phyloP scores from a whole-genome alignment of 92 coral and sea anemone genomes.

The Epizoanthus illoricatus region DNA sequence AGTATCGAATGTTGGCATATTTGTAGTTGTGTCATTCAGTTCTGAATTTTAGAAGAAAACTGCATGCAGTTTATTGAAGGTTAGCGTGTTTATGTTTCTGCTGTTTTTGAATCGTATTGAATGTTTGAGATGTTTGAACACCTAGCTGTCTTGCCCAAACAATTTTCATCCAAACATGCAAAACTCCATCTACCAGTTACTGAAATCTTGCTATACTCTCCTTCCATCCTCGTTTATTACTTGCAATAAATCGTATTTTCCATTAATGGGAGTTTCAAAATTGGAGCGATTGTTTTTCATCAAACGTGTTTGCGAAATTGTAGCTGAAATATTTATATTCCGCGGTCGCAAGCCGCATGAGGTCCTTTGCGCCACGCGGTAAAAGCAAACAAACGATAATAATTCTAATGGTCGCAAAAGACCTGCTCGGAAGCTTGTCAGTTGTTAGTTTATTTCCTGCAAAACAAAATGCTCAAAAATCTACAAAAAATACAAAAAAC shows the following conservation, averaged over 20 bases:
- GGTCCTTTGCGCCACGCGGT: neutral
- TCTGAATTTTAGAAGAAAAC: no score
- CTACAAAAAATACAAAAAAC: neutral
- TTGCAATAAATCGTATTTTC: neutral
- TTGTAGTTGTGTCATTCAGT: no score
- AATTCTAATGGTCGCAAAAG: neutral
- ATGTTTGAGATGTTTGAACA: neutral
- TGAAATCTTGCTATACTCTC: neutral
- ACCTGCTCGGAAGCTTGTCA: neutral
- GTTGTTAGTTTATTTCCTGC: neutral
- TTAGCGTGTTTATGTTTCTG: neutral
- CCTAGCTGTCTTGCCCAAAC: neutral
- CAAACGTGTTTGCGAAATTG: neutral
- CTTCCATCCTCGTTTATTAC: neutral
- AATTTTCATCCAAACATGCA: no score
- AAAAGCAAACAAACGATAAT: neutral
- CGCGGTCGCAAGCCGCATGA: constrained; percentile 12
- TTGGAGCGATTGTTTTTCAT: neutral
- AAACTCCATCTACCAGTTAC: no score
- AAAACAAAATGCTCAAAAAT: no score
- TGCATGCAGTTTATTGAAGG: neutral
- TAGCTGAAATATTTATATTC: neutral
- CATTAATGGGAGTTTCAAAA: neutral
- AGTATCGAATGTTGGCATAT: no score
- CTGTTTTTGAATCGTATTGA: neutral